Percentiles rank a stretch among this genome's conserved stretches.
phyloP scores from a whole-genome alignment of 2,888 invertebrate species.

The Ornithoptera alexandrae region DNA sequence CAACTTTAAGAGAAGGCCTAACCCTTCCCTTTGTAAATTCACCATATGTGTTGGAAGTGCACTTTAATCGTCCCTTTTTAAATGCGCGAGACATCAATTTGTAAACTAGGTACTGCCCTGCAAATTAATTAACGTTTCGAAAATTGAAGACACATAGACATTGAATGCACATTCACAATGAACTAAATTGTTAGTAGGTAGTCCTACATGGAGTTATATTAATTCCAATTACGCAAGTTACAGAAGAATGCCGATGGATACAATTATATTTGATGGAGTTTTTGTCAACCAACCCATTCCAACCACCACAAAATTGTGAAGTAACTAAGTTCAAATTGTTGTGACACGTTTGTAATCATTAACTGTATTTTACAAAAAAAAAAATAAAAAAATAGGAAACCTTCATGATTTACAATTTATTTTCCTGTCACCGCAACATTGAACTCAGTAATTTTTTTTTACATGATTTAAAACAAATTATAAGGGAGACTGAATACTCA shows the following conservation, averaged over 20 bases:
- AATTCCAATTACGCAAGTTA: conserved; percentile 44
- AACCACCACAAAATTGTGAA: conserved; percentile 5
- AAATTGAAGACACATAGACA: conserved; percentile 79
- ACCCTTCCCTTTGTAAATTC: conserved; percentile 68
- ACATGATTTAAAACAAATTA: conserved; percentile 45
- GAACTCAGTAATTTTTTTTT: conserved; percentile 37
- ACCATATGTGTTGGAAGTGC: conserved; percentile 69
- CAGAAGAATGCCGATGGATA: conserved; percentile 1
- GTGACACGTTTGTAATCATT: conserved; percentile 12
- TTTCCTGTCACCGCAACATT: conserved; percentile 33
- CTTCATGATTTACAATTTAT: not conserved
- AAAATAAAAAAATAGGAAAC: not conserved
- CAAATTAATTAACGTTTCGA: conserved; percentile 78
- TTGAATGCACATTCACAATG: conserved; percentile 56
- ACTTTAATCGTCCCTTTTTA: conserved; percentile 62
- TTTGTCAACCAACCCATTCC: conserved; percentile 13
- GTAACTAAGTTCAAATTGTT: conserved; percentile 21
- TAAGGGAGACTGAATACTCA: conserved; percentile 65
- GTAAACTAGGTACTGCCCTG: conserved; percentile 72
- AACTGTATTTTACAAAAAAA: not conserved
- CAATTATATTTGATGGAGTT: conserved; percentile 2
- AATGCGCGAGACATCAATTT: conserved; percentile 64
- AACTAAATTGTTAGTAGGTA: conserved; percentile 53
- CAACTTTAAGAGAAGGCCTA: conserved; percentile 69
- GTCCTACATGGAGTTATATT: conserved; percentile 40